Evolutionary conservation across 1,140 invertebrate species (phyloP).

Genomic region (Drosophila tsacasi): DNA sequence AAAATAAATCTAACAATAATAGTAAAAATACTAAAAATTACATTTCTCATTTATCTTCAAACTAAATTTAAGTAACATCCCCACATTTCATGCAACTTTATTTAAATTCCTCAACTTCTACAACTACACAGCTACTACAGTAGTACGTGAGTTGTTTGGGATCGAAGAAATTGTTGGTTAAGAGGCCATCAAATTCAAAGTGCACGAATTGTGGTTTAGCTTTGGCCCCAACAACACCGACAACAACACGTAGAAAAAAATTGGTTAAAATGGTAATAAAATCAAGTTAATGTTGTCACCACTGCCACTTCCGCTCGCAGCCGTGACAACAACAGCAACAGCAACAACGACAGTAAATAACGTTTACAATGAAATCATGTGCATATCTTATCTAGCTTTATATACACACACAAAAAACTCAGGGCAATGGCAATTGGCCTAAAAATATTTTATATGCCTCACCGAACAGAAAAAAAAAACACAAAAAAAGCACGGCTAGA

Average conservation of each 20-base stretch:
- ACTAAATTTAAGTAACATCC: neutral
- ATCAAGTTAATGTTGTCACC: constrained; percentile 60
- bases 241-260: constrained; percentile 17
- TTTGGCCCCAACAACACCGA: neutral
- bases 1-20: neutral
- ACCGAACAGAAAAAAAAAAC: constrained; percentile 21
- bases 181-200: constrained; percentile 36
- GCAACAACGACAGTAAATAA: constrained; percentile 16
- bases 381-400: constrained; percentile 70
- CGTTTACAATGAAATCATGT: constrained; percentile 76
- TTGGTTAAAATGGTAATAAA: constrained; percentile 32
- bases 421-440: constrained; percentile 52
- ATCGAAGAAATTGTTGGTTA: constrained; percentile 26
- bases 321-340: constrained; percentile 20
- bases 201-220: constrained; percentile 24
- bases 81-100: neutral
- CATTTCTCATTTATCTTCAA: no score
- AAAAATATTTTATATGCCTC: constrained; percentile 73
- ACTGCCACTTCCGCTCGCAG: constrained; percentile 62
- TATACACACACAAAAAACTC: constrained; percentile 16
- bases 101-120: neutral
- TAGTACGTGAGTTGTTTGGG: constrained; percentile 16
- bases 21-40: neutral
- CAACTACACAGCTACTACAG: neutral
- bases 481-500: constrained; percentile 2